Conservation (phyloP, 2,797 vertebrate genomes). For the Mastacembelus armatus region DNA sequence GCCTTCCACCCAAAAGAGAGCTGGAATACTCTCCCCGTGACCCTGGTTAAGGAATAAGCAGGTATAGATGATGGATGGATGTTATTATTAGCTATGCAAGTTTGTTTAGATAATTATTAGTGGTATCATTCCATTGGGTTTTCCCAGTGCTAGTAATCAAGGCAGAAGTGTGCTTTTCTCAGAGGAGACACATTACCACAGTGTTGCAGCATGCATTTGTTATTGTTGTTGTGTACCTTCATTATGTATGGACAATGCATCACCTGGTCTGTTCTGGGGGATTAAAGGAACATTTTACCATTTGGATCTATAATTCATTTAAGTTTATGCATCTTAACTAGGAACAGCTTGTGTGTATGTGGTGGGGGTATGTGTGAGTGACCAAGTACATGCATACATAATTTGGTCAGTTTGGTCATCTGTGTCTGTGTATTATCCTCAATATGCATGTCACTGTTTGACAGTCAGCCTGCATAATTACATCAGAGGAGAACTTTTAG, state of each 20-base stretch:
- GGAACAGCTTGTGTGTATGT: neutral
- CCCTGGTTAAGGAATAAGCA: too few species aligned
- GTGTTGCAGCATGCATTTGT: conserved; percentile 18
- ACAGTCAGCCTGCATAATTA: conserved; percentile 16
- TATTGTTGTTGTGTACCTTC: conserved; percentile 20
- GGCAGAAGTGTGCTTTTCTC: conserved; percentile 7
- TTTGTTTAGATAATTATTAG: conserved; percentile 23
- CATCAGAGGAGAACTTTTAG: conserved; percentile 23
- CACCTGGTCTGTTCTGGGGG: conserved; percentile 12
- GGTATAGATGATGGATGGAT: too few species aligned
- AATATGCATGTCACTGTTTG: conserved; percentile 34
- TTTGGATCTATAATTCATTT: conserved; percentile 25
- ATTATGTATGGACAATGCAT: conserved; percentile 16
- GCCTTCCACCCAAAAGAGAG: too few species aligned
- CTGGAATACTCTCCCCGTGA: too few species aligned
- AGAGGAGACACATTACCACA: conserved; percentile 13
- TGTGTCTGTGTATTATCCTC: conserved; percentile 33
- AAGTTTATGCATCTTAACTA: neutral
- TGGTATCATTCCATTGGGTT: conserved; percentile 5
- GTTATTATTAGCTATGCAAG: conserved; percentile 1
- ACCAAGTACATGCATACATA: conserved; percentile 5
- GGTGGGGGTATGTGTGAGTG: neutral
- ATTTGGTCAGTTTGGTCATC: conserved; percentile 35
- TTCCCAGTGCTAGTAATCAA: conserved; percentile 8
- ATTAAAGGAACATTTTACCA: conserved; percentile 35